These are phyloP conservation scores for Ctenopoma multispine DNA, from an alignment of 2,797 vertebrate genomes.

Conservation along the genomic window DNA sequence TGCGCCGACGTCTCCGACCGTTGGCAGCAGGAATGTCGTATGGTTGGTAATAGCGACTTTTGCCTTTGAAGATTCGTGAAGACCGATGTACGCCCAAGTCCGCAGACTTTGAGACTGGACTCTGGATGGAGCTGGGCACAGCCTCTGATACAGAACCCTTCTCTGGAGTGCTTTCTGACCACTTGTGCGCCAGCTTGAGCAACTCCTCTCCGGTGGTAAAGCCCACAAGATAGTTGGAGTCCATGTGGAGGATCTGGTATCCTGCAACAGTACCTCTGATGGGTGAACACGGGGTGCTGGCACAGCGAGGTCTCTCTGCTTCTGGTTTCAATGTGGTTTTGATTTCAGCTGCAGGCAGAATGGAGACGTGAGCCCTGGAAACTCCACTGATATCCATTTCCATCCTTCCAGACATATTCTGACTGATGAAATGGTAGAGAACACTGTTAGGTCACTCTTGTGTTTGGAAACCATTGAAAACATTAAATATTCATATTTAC, in stretches of 20 bases:
- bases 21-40: constrained; percentile 93
- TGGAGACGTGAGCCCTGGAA: constrained; percentile 85
- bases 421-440: constrained; percentile 37
- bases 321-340: constrained; percentile 86
- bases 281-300: constrained; percentile 95
- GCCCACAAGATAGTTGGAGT: constrained; percentile 96
- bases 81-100: constrained; percentile 88
- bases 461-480: not conserved
- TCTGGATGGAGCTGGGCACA: constrained; percentile 66
- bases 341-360: constrained; percentile 87
- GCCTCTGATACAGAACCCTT: constrained; percentile 84
- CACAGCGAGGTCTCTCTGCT: constrained; percentile 91
- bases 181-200: constrained; percentile 92
- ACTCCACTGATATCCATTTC: constrained; percentile 93
- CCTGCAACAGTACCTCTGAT: constrained; percentile 90
- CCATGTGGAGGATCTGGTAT: constrained; percentile 98
- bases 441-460: not conserved
- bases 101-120: constrained; percentile 81
- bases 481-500: not conserved
- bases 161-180: constrained; percentile 81
- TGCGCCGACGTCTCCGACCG: constrained; percentile 89
- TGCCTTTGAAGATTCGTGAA: constrained; percentile 89
- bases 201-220: constrained; percentile 96
- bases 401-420: constrained; percentile 87
- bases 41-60: constrained; percentile 93